Evolutionary conservation across 2,888 invertebrate genomes (phyloP), one percentile per base, ranked within the genome.

Genomic region (Pilophorus perplexus): DNA sequence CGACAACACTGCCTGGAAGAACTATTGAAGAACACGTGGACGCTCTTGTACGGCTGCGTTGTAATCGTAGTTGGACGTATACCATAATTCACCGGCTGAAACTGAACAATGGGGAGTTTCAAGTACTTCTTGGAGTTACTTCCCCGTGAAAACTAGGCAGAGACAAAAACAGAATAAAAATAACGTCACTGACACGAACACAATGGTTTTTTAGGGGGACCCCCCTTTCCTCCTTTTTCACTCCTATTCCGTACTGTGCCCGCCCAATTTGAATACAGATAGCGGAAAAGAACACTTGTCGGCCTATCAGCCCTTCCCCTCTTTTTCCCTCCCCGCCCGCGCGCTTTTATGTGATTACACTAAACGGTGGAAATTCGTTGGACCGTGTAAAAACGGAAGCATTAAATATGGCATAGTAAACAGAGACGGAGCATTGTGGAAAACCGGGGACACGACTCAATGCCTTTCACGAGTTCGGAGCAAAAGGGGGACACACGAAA

Each of bases 351-450:
- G 48, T 57, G 66, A 66, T 66, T 66, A 66, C 66, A n/a, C 55
- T 66, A 66, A 66, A 66, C 57, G 66, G 20, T 66, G 57, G 4
- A 37, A 55, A 66, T 46, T 59, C 66, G 46, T 44, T 59, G 66
- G 57, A 57, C 42, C 52, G 57, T 23, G 57, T 66, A 66, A 66
- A 66, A 62, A 66, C 52, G 66, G 66, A 66, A 66, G 66, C 66
- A 66, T 66, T 66, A 66, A 66, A 66, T 66, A 66, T 66, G 66
- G 66, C 66, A 66, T 66, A 66, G 66, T 55, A 66, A 66, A 66
- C 52, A 66, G 40, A 66, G 57, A 54, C 54, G 37, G 48, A 66
- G 57, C 37, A 55, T 38, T 46, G 66, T 66, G 66, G 66, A 59
- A 16, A 57, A 55, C 46, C 54, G 66, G 66, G 40, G 66, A 66